These are phyloP conservation scores for Lycorma delicatula DNA, from an alignment of 1,140 invertebrate species.

Conservation along the genomic window DNA sequence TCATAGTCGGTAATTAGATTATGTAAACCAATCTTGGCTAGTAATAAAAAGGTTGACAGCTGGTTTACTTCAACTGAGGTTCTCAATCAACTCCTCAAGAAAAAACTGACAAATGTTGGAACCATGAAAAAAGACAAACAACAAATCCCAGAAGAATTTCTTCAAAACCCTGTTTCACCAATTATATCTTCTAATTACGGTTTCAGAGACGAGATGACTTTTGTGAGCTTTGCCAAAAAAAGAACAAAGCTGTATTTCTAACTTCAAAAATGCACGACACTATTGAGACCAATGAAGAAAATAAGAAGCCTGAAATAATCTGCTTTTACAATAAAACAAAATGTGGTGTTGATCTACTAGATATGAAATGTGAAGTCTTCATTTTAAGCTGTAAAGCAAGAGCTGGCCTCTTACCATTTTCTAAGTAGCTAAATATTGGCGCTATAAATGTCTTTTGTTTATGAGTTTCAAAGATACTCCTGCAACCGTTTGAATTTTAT, in stretches of 20 bases:
- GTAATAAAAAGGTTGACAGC: conserved; percentile 32
- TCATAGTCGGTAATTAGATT: background rate
- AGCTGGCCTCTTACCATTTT: conserved; percentile 33
- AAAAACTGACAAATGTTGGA: conserved; percentile 34
- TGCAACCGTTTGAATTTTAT: conserved; percentile 22
- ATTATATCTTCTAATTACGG: conserved; percentile 14
- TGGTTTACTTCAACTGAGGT: conserved; percentile 37
- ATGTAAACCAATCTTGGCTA: background rate
- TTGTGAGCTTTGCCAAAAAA: conserved; percentile 30
- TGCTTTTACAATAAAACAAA: conserved; percentile 32
- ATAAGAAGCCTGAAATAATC: conserved; percentile 31
- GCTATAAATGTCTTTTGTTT: conserved; percentile 21
- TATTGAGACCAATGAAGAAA: conserved; percentile 18
- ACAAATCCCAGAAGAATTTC: conserved; percentile 33
- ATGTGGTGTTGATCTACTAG: conserved; percentile 31
- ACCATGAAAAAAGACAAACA: conserved; percentile 41
- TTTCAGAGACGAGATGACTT: conserved; percentile 20
- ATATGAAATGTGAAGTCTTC: conserved; percentile 30
- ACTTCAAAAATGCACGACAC: conserved; percentile 29
- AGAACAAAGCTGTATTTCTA: conserved; percentile 27
- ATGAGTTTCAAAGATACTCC: conserved; percentile 6
- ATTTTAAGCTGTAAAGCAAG: conserved; percentile 21
- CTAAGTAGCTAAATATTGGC: conserved; percentile 26
- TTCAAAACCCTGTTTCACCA: background rate
- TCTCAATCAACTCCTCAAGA: conserved; percentile 30